Conservation (phyloP, 2,797 vertebrate genomes). For the Garrulus glandarius region DNA sequence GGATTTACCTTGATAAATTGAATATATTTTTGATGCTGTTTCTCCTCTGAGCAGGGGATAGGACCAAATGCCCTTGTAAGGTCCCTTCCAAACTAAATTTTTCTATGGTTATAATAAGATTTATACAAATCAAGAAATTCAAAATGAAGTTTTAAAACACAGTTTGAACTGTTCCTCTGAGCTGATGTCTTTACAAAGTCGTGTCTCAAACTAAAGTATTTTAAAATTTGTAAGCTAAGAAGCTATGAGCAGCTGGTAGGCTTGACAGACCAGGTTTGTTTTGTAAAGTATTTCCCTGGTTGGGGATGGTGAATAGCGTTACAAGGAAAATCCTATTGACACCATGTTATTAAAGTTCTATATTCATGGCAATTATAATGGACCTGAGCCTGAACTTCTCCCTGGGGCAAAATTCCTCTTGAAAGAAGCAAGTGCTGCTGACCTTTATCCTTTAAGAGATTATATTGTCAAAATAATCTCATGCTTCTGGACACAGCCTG, state of each 20-base stretch:
- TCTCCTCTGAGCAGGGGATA: neutral
- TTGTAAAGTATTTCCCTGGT: neutral
- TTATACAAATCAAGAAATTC: neutral
- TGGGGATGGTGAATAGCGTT: neutral
- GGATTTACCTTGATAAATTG: neutral
- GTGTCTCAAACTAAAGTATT: neutral
- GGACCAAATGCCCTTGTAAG: neutral
- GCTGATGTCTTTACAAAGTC: neutral
- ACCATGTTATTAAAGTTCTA: neutral
- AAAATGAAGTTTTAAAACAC: neutral
- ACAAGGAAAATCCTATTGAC: neutral
- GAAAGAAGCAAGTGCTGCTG: conserved; percentile 3
- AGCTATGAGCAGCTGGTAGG: neutral
- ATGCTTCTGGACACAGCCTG: neutral
- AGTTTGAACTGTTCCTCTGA: neutral
- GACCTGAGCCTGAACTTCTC: neutral
- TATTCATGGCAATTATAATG: neutral
- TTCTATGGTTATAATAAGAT: neutral
- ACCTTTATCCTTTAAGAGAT: conserved; percentile 8
- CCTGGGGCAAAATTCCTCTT: neutral
- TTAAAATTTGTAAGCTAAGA: neutral
- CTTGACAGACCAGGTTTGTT: neutral
- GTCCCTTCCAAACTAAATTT: neutral
- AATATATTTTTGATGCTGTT: neutral
- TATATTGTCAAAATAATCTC: conserved; percentile 24